Conservation (phyloP, 2,797 vertebrate species). For the Gallinago nigripennis region DNA sequence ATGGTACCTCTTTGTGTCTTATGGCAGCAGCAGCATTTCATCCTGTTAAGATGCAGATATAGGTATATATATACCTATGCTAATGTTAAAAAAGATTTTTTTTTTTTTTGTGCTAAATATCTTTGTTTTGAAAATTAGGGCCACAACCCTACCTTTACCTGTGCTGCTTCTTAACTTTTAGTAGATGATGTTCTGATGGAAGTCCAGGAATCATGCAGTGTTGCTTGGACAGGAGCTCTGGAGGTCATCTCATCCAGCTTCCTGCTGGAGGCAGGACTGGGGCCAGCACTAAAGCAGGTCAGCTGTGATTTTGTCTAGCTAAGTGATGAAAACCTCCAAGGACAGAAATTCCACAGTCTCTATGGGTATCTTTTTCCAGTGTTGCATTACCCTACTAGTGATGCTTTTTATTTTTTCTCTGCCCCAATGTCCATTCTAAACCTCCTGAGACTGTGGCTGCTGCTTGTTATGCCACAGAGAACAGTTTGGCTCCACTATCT, state of each 20-base stretch:
- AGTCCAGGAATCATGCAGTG: neutral
- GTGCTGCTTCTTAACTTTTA: neutral
- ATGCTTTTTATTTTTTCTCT: neutral
- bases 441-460: neutral
- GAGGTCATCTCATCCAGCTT: neutral
- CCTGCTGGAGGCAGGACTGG: neutral
- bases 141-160: neutral
- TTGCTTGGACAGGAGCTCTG: neutral
- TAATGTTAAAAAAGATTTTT: neutral
- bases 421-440: neutral
- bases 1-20: neutral
- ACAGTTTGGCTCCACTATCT: neutral
- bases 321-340: neutral
- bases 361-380: neutral
- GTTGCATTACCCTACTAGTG: neutral
- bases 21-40: neutral
- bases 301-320: neutral
- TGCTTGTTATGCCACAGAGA: neutral
- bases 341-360: neutral
- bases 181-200: neutral
- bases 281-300: neutral
- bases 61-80: neutral
- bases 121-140: neutral
- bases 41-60: neutral
- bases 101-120: neutral